Percentiles rank a stretch among this genome's conserved stretches.
Conservation (phyloP, 2,797 vertebrate genomes). For the Lithobates sylvaticus region DNA sequence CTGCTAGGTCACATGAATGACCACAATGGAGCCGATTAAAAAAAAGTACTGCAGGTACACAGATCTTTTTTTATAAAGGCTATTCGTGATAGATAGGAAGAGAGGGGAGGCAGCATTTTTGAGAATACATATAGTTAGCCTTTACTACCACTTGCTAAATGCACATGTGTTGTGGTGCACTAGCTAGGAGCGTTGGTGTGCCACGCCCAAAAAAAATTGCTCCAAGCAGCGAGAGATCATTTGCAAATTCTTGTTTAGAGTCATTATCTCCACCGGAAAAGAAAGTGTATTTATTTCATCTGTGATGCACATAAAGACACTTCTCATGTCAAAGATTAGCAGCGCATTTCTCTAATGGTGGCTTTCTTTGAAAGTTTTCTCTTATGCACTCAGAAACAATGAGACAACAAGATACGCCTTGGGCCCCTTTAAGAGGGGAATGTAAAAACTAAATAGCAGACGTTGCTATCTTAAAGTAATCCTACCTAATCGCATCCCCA, state of each 20-base stretch:
- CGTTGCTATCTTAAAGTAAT: constrained; percentile 19
- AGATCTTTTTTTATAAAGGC: too few species aligned
- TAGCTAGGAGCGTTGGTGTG: too few species aligned
- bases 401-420: neutral
- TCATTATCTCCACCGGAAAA: neutral
- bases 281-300: neutral
- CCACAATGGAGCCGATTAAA: too few species aligned
- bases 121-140: too few species aligned
- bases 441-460: constrained; percentile 5
- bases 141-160: too few species aligned
- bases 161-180: too few species aligned
- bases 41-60: too few species aligned
- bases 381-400: constrained; percentile 16
- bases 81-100: too few species aligned
- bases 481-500: constrained; percentile 38
- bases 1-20: too few species aligned
- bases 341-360: neutral
- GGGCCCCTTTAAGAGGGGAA: constrained; percentile 8
- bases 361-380: neutral
- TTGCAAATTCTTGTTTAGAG: neutral
- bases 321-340: neutral
- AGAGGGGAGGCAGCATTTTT: too few species aligned
- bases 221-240: too few species aligned
- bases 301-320: neutral
- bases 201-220: too few species aligned